Percentiles rank a stretch among this genome's conserved stretches.
These are phyloP conservation scores for Bradypus variegatus DNA, from an alignment of 2,797 vertebrate species.

Conservation along the genomic window DNA sequence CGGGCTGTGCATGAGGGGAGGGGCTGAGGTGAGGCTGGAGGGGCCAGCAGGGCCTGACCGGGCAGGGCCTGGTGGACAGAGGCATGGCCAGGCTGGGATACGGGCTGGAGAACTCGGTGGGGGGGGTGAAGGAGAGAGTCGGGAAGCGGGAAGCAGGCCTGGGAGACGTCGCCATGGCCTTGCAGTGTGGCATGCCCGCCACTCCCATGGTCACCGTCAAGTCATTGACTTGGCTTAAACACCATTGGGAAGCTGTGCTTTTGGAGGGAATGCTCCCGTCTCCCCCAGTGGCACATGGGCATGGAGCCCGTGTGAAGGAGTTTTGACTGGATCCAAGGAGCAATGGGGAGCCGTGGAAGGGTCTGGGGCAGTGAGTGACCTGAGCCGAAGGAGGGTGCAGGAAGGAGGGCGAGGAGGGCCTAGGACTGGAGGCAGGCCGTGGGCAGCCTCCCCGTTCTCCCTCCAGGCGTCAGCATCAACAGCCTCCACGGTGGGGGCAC, in stretches of 20 bases:
- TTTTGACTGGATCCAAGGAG: neutral
- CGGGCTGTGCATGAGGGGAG: fast-evolving
- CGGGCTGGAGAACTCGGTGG: too few species aligned
- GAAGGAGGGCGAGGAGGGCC: too few species aligned
- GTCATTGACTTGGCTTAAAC: neutral
- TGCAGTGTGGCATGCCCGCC: neutral
- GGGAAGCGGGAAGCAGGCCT: neutral
- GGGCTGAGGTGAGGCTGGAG: neutral
- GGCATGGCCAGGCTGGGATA: too few species aligned
- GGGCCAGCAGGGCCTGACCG: neutral
- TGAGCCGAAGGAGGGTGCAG: neutral
- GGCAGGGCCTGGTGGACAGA: too few species aligned
- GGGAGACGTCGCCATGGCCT: neutral
- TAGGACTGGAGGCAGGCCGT: neutral
- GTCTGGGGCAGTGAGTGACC: neutral
- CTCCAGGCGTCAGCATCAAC: too few species aligned
- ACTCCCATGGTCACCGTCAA: neutral
- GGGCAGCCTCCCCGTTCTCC: too few species aligned
- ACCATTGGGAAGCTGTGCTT: neutral
- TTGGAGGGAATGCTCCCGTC: too few species aligned
- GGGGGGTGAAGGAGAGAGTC: neutral
- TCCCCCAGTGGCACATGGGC: neutral
- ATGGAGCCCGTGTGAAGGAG: neutral
- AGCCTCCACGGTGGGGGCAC: neutral
- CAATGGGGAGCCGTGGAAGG: neutral